Percentiles rank a stretch among this genome's conserved stretches.
Conservation (phyloP, 2,888 invertebrate species). For the Rotaria magnacalcarata region DNA sequence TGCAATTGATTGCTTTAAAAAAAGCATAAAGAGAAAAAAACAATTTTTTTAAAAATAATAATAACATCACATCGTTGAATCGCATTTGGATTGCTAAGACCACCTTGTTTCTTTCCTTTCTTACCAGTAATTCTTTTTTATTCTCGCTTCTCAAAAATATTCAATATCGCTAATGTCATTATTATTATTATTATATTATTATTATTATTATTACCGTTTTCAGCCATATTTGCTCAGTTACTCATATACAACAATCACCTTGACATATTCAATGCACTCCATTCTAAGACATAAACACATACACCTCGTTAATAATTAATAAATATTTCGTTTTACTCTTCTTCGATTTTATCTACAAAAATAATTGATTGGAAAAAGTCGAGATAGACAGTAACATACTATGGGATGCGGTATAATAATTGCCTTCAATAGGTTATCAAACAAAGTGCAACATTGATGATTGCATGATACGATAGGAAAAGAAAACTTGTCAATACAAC, state of each 20-base stretch:
- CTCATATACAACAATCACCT: neutral
- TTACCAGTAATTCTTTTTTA: neutral
- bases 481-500: too few species aligned
- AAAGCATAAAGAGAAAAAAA: neutral
- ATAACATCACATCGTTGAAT: neutral
- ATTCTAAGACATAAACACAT: neutral
- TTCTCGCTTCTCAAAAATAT: too few species aligned
- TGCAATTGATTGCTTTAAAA: neutral
- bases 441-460: neutral
- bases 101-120: neutral
- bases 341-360: neutral
- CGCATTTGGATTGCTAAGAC: neutral
- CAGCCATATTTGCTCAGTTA: neutral
- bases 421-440: neutral
- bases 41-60: neutral
- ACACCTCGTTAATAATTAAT: neutral
- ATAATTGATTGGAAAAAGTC: neutral
- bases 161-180: too few species aligned
- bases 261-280: neutral
- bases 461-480: too few species aligned
- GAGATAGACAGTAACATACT: neutral
- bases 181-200: too few species aligned
- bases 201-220: constrained; percentile 4
- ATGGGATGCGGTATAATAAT: neutral
- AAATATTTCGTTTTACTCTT: neutral